These are phyloP conservation scores for Rhinatrema bivittatum DNA, from an alignment of 2,797 vertebrate genomes.

Conservation along the genomic window DNA sequence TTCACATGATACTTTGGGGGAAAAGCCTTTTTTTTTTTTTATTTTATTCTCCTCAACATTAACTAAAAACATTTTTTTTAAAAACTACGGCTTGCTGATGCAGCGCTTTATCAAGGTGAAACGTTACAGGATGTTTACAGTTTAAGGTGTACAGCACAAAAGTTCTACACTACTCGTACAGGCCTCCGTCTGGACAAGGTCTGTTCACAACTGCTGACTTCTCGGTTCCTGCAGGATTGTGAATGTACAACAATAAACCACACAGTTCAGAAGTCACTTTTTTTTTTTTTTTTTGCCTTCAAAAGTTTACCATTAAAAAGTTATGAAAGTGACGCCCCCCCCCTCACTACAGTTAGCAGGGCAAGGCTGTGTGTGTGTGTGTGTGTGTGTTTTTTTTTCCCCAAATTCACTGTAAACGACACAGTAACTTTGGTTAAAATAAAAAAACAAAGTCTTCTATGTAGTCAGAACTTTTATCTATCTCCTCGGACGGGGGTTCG, in stretches of 20 bases:
- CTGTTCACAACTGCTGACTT: conserved; percentile 78
- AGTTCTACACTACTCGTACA: conserved; percentile 97
- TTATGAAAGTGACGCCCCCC: conserved; percentile 67
- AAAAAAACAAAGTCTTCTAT: conserved; percentile 83
- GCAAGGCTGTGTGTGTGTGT: too few relatives aligned
- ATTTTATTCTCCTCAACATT: conserved; percentile 86
- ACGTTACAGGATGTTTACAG: conserved; percentile 93
- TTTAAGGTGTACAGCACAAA: conserved; percentile 93
- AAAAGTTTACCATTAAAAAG: conserved; percentile 70
- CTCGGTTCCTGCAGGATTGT: conserved; percentile 76
- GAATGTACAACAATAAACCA: conserved; percentile 87
- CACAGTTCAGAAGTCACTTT: conserved; percentile 78
- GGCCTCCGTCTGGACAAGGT: conserved; percentile 81
- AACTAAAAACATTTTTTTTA: conserved; percentile 96
- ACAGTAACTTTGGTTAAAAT: conserved; percentile 99
- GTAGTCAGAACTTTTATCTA: conserved; percentile 84
- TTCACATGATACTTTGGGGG: conserved; percentile 98
- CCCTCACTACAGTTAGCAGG: conserved; percentile 71
- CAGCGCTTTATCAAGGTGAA: conserved; percentile 90
- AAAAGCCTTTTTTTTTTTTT: conserved; percentile 91
- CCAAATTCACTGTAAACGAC: conserved; percentile 99
- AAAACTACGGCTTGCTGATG: conserved; percentile 91
- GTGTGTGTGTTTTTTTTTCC: conserved; percentile 60
- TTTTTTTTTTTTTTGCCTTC: conserved; percentile 69
- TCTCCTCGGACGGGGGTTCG: conserved; percentile 70